Percentiles rank a stretch among this genome's conserved stretches.
phyloP scores from a whole-genome alignment of 1,140 invertebrate genomes.

The Ericerus pela region DNA sequence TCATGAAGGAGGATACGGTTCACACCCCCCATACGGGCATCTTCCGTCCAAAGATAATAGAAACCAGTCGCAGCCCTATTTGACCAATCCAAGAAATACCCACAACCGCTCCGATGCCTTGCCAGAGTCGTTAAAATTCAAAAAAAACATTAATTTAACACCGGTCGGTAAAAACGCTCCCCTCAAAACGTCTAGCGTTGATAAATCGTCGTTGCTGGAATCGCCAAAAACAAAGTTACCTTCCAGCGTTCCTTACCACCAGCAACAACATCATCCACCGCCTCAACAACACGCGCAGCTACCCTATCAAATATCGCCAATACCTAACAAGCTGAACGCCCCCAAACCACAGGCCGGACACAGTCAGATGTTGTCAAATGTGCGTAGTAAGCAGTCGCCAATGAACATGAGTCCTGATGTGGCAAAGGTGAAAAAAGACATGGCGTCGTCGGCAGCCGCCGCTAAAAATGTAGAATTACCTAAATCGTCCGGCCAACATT shows the following conservation, averaged over 20 bases:
- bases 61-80: no score
- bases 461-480: background rate
- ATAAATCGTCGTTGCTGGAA: no score
- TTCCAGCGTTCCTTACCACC: background rate
- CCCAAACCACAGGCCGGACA: background rate
- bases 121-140: background rate
- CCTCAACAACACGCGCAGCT: background rate
- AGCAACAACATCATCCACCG: background rate
- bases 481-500: background rate
- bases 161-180: background rate
- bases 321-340: background rate
- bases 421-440: background rate
- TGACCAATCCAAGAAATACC: no score
- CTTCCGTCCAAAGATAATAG: no score
- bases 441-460: no score
- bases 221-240: background rate
- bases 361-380: background rate
- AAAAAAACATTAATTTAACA: conserved; percentile 2
- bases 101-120: background rate
- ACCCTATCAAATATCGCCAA: no score
- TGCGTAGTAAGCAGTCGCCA: background rate
- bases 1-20: no score
- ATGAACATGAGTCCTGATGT: background rate
- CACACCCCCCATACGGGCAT: no score
- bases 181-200: background rate